Base-by-base conservation (phyloP, 2,113 vertebrate species). In the Zosterops borbonicus region DNA sequence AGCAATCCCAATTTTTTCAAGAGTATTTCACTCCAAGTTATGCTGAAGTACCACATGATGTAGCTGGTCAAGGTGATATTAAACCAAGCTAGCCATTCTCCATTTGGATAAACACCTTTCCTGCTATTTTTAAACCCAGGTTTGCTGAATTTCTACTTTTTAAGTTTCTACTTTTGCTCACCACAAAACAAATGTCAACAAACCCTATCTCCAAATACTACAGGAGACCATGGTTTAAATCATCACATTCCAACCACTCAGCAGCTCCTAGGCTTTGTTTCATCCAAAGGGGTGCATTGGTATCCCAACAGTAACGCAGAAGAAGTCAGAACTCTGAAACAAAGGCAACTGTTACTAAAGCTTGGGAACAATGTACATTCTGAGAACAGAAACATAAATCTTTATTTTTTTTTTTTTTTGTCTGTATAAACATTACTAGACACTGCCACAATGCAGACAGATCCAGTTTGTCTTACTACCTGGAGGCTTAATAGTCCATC, bases 261-360 rank as follows among this genome's bases (percentile, higher is more conserved):
- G 33, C 21, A 73, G 14, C 15, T 73, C 9, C n/a, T 44, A 42
- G 8, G 28, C 17, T 86, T 62, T 76, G 39, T 33, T 82, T 64
- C 58, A 28, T 56, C 17, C 31, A 60, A 52, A 63, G 12, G 5
- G 7, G 5, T 47, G 46, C 80, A 60, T 0, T 41, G 24, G 13
- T 78, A 70, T 24, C 5, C 20, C 27, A 20, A 28, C 33, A 68
- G 1, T 7, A 39, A 68, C 0, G 1, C 1, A 24, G 8, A 78
- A 4, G 24, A 80, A 73, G 9, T 60, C 28, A 5, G 2, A 76
- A n/a, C 19, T 21, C 41, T 73, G 33, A 46, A 60, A 89, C 33
- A 89, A 24, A 73, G 76, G 9, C 6, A 86, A 39, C 2, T 80
- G 15, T 18, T 74, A 24, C 37, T 78, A 22, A 3, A 83, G 9